phyloP scores from a whole-genome alignment of 2,888 invertebrate species.

The Stenoptilia bipunctidactyla region DNA sequence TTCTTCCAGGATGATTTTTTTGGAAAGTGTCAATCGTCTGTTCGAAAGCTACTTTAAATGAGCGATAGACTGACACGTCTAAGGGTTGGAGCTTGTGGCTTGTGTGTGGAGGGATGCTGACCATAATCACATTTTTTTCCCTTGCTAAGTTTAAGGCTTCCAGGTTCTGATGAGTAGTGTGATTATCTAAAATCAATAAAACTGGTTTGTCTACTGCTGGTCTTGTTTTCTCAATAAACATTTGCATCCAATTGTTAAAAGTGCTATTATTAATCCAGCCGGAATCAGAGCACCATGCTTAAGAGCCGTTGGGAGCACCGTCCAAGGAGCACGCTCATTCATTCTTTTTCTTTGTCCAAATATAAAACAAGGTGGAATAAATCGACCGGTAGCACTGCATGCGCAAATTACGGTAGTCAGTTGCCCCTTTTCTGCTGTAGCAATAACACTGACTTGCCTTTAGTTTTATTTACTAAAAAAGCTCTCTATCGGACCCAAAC shows the following conservation, averaged over 20 bases:
- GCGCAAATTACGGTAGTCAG: slow-evolving; percentile 2
- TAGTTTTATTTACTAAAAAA: slow-evolving; percentile 1
- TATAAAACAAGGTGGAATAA: slow-evolving; percentile 4
- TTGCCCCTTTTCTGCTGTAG: slow-evolving; percentile 1
- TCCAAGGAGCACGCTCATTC: slow-evolving; percentile 4
- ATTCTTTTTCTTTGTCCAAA: slow-evolving; percentile 2
- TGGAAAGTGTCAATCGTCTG: neutral
- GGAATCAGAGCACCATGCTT: slow-evolving; percentile 3
- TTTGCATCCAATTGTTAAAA: slow-evolving; percentile 2
- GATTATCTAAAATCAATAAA: slow-evolving; percentile 7
- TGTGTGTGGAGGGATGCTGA: slow-evolving; percentile 4
- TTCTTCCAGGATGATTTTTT: slow-evolving; percentile 1
- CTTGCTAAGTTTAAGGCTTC: slow-evolving; percentile 5
- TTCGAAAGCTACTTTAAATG: slow-evolving; percentile 3
- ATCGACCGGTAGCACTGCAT: slow-evolving; percentile 3
- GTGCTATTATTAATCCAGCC: slow-evolving; percentile 4
- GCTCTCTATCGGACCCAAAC: no score
- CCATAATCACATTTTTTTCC: slow-evolving; percentile 5
- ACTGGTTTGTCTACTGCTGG: neutral
- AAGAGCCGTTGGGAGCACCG: slow-evolving; percentile 3
- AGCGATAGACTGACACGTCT: slow-evolving; percentile 2
- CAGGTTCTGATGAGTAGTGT: slow-evolving; percentile 6
- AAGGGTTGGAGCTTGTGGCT: slow-evolving; percentile 3
- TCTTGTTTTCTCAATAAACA: slow-evolving; percentile 2
- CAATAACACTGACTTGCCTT: slow-evolving; percentile 5